These are phyloP conservation scores for Musca vetustissima DNA, from an alignment of 1,140 invertebrate species.

Conservation along the genomic window DNA sequence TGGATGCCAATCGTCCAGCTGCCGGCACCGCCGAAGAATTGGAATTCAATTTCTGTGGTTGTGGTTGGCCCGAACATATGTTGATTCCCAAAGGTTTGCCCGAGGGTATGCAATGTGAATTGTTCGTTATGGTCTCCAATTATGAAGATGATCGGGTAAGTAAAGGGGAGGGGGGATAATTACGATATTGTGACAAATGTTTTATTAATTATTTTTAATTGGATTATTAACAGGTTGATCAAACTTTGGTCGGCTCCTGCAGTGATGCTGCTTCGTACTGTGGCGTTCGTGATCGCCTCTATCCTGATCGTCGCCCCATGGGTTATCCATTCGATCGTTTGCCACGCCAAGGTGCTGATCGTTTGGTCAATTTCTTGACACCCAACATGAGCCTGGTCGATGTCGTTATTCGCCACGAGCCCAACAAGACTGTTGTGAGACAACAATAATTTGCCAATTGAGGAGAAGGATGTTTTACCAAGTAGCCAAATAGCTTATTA, in stretches of 20 bases:
- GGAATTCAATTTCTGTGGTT: slow-evolving; percentile 79
- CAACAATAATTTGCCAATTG: too few relatives aligned
- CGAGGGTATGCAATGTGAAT: slow-evolving; percentile 67
- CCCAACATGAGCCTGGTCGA: slow-evolving; percentile 69
- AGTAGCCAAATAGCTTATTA: too few relatives aligned
- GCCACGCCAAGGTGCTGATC: slow-evolving; percentile 58
- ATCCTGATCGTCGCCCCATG: slow-evolving; percentile 73
- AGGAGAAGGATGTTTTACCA: too few relatives aligned
- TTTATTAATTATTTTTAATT: too few relatives aligned
- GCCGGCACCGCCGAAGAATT: slow-evolving; percentile 58
- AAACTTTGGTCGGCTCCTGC: slow-evolving; percentile 61
- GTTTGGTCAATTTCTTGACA: slow-evolving; percentile 65
- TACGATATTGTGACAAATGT: background rate
- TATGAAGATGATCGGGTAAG: slow-evolving; percentile 68
- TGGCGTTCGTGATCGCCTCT: slow-evolving; percentile 70
- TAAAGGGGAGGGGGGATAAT: too few relatives aligned
- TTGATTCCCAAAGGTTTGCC: slow-evolving; percentile 73
- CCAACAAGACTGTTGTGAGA: slow-evolving; percentile 35
- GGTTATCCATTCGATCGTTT: slow-evolving; percentile 76
- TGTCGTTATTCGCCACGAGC: slow-evolving; percentile 57
- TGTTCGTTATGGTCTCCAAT: slow-evolving; percentile 83
- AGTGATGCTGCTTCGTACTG: slow-evolving; percentile 74
- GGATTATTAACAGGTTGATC: slow-evolving; percentile 57
- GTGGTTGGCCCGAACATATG: slow-evolving; percentile 86
- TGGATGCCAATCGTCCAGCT: slow-evolving; percentile 61